phyloP scores from a whole-genome alignment of 2,113 vertebrate genomes.

The Aspidoscelis tigris region DNA sequence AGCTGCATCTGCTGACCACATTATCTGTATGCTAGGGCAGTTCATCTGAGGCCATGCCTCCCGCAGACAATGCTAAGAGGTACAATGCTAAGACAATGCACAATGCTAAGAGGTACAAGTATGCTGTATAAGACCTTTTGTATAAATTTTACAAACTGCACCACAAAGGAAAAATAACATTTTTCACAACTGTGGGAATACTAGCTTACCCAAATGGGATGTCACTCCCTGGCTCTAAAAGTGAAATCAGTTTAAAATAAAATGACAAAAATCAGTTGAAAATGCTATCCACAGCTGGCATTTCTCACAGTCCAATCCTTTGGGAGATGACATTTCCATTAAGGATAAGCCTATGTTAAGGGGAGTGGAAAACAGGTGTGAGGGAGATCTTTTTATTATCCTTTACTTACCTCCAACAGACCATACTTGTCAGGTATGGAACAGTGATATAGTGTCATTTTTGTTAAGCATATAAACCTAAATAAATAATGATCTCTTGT shows the following conservation, averaged over 20 bases:
- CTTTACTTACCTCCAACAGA: background rate
- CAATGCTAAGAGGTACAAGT: too few species aligned
- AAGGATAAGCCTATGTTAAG: background rate
- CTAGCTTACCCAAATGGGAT: slow-evolving; percentile 52
- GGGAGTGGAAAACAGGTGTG: fast-evolving
- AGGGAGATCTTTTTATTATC: background rate
- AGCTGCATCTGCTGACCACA: too few species aligned
- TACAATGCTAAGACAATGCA: too few species aligned
- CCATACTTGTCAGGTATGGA: background rate
- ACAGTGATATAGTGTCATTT: background rate
- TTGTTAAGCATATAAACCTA: background rate
- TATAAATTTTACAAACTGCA: slow-evolving; percentile 17
- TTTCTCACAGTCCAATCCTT: slow-evolving; percentile 23
- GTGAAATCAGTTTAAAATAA: slow-evolving; percentile 53
- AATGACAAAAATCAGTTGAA: slow-evolving; percentile 26
- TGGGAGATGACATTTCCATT: slow-evolving; percentile 38
- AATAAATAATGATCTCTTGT: slow-evolving; percentile 3
- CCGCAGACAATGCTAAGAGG: too few species aligned
- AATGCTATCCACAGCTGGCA: slow-evolving; percentile 3
- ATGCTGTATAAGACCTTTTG: too few species aligned
- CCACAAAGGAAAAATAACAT: slow-evolving; percentile 50
- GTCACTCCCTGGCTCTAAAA: slow-evolving; percentile 26
- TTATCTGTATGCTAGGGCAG: too few species aligned
- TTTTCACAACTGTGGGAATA: slow-evolving; percentile 30
- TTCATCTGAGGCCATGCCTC: too few species aligned